These are phyloP conservation scores for Papio anubis DNA, from an alignment of 2,113 vertebrate species.

Conservation along the genomic window DNA sequence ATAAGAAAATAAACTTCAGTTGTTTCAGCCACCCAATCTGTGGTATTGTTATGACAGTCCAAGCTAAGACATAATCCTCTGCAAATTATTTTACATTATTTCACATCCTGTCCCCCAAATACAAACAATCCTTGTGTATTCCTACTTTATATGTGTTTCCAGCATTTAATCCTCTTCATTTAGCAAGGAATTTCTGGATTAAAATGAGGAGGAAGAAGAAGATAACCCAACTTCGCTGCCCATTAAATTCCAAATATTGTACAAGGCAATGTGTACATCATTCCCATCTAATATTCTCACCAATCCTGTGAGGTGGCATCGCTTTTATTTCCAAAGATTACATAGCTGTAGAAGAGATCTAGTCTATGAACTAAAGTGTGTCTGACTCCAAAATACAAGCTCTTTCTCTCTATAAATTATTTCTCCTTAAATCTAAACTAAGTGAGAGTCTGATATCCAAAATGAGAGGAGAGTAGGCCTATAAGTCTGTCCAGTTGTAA, in stretches of 20 bases:
- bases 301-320: neutral
- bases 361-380: neutral
- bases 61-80: neutral
- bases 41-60: neutral
- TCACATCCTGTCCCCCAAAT: neutral
- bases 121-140: neutral
- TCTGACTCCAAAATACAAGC: neutral
- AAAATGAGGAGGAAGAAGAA: neutral
- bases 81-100: neutral
- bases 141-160: neutral
- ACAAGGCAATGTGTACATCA: accelerated
- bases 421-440: neutral
- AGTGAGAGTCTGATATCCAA: neutral
- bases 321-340: neutral
- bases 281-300: neutral
- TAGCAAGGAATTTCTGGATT: neutral
- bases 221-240: neutral
- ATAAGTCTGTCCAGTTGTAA: neutral
- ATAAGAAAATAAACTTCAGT: neutral
- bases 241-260: neutral
- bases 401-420: neutral
- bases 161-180: neutral
- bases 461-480: neutral
- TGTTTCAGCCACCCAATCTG: neutral
- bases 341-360: neutral